Evolutionary conservation across 2,113 vertebrate species (phyloP).

Genomic region (Sclerurus mexicanus): DNA sequence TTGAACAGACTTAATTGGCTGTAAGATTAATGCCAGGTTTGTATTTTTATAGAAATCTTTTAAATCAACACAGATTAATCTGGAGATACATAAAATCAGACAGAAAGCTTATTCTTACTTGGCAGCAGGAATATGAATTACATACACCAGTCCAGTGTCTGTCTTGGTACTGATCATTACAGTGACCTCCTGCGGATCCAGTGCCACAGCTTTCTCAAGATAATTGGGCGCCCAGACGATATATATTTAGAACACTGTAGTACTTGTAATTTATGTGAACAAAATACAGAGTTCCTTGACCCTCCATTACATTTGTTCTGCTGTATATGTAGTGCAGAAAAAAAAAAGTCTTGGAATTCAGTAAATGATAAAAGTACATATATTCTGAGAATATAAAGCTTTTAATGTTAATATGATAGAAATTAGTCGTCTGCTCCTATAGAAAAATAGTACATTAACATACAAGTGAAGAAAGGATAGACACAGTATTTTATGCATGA

Average conservation of each 20-base stretch:
- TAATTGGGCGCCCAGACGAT: background rate
- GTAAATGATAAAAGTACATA: background rate
- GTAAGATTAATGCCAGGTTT: background rate
- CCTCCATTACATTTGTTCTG: background rate
- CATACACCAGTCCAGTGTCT: background rate
- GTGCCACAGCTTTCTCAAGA: background rate
- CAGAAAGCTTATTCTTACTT: background rate
- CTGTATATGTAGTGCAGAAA: background rate
- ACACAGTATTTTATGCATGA: background rate
- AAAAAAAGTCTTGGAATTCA: background rate
- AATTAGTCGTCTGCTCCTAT: background rate
- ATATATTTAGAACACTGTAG: background rate
- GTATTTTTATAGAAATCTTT: background rate
- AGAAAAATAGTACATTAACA: background rate
- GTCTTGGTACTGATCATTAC: background rate
- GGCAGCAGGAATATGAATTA: background rate
- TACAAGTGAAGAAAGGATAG: background rate
- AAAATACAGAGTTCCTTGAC: background rate
- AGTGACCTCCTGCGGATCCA: background rate
- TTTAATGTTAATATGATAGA: background rate
- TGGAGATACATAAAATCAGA: background rate
- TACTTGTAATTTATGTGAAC: background rate
- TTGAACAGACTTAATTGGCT: background rate
- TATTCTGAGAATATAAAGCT: background rate
- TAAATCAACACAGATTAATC: background rate